Evolutionary conservation across 1,140 invertebrate genomes (phyloP).

Genomic region (Apis laboriosa): DNA sequence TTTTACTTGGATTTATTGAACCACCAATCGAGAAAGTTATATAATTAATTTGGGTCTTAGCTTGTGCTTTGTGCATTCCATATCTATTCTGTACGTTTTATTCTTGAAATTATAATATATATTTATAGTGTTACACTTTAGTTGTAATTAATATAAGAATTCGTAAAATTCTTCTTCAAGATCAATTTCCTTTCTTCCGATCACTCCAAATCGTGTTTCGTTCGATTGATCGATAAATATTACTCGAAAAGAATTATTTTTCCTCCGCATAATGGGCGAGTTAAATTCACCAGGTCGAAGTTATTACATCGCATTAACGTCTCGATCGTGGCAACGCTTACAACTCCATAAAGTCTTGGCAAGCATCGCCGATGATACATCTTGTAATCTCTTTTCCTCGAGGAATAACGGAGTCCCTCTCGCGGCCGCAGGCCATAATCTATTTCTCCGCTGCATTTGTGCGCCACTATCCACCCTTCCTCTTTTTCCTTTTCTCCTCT

Average conservation of each 20-base stretch:
- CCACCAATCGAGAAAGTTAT: background rate
- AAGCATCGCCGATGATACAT: conserved; percentile 48
- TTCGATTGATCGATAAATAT: background rate
- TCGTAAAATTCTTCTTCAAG: background rate
- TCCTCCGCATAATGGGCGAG: no score
- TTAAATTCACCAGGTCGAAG: background rate
- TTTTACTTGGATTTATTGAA: background rate
- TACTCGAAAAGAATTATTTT: background rate
- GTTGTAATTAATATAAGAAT: no score
- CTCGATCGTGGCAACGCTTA: conserved; percentile 40
- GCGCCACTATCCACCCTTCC: background rate
- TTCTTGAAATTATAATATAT: no score
- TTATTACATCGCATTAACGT: conserved; percentile 49
- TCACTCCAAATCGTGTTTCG: no score
- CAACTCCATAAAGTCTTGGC: conserved; percentile 27
- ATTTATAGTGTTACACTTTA: no score
- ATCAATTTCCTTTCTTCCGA: background rate
- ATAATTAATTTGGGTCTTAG: background rate
- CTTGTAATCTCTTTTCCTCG: conserved; percentile 54
- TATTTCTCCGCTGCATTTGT: conserved; percentile 45
- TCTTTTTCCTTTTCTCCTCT: no score
- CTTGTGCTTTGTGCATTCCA: background rate
- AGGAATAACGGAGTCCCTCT: conserved; percentile 30
- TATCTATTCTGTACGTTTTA: no score
- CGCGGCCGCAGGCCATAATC: conserved; percentile 38